A percentile compares a stretch with the other conserved stretches of the same genome.
These are phyloP conservation scores for Platycheirus albimanus DNA, from an alignment of 2,888 invertebrate species.

Conservation along the genomic window DNA sequence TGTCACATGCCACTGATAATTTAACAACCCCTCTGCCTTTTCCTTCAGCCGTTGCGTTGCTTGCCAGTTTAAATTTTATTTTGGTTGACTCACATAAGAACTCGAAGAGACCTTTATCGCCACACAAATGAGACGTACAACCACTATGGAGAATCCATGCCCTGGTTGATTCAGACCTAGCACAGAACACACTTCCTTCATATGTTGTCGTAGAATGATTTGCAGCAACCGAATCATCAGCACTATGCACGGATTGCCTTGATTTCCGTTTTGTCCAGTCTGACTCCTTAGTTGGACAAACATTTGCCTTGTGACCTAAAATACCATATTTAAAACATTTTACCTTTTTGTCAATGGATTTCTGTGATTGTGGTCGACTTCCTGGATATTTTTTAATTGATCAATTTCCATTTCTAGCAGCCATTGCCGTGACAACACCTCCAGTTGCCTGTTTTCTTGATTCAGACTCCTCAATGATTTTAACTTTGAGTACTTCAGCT, in stretches of 20 bases:
- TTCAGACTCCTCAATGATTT: too few species aligned
- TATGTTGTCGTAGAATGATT: too few species aligned
- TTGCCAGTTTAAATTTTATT: too few species aligned
- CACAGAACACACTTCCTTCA: not conserved
- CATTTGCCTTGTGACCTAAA: constrained; percentile 52
- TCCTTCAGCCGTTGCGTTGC: not conserved
- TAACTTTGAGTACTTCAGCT: too few species aligned
- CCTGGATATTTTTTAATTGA: not conserved
- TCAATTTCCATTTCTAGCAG: constrained; percentile 4
- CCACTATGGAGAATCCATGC: constrained; percentile 8
- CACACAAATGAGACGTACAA: too few species aligned
- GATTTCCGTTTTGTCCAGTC: not conserved
- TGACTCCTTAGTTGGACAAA: constrained; percentile 14
- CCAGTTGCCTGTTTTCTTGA: constrained; percentile 40
- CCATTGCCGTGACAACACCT: constrained; percentile 41
- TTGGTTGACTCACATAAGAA: too few species aligned
- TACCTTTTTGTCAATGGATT: too few species aligned
- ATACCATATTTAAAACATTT: too few species aligned
- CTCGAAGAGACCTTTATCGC: too few species aligned
- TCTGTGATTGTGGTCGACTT: not conserved
- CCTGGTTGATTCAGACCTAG: not conserved
- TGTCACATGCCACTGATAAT: too few species aligned
- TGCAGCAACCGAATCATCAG: not conserved
- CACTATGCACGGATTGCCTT: not conserved
- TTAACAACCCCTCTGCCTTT: constrained; percentile 3